A percentile compares a stretch with the other conserved stretches of the same genome.
Conservation (phyloP, 2,113 vertebrate genomes). For the Columba livia region DNA sequence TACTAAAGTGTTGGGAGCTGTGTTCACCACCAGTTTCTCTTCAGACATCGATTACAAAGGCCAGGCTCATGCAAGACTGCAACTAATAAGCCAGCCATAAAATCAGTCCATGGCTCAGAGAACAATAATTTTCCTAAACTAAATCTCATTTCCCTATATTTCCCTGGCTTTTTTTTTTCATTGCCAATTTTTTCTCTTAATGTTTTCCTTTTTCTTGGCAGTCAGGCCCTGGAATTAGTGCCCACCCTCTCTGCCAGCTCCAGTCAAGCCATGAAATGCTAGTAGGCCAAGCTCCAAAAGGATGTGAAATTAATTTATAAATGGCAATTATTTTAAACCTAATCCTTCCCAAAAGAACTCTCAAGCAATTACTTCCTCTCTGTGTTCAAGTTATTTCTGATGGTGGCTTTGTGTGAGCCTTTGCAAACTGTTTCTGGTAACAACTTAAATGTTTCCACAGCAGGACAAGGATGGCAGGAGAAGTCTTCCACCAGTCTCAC, state of each 20-base stretch:
- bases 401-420: neutral
- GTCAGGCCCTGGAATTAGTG: constrained; percentile 18
- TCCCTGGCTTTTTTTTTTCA: neutral
- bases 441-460: neutral
- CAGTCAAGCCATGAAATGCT: constrained; percentile 41
- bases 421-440: neutral
- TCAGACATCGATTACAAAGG: neutral
- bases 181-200: constrained; percentile 20
- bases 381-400: constrained; percentile 22
- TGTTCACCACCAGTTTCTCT: neutral
- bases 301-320: constrained; percentile 65
- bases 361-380: constrained; percentile 43
- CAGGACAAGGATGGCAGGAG: neutral
- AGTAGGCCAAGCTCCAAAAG: constrained; percentile 59
- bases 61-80: neutral
- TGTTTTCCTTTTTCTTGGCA: constrained; percentile 67
- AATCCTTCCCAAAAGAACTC: constrained; percentile 54
- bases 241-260: constrained; percentile 41
- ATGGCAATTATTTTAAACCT: constrained; percentile 64
- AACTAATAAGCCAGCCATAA: neutral
- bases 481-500: neutral
- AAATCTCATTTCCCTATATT: constrained; percentile 23
- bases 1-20: neutral
- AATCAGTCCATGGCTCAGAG: constrained; percentile 21
- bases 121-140: constrained; percentile 47